phyloP scores from a whole-genome alignment of 2,888 invertebrate species.

The Dicranocentrus wangi region DNA sequence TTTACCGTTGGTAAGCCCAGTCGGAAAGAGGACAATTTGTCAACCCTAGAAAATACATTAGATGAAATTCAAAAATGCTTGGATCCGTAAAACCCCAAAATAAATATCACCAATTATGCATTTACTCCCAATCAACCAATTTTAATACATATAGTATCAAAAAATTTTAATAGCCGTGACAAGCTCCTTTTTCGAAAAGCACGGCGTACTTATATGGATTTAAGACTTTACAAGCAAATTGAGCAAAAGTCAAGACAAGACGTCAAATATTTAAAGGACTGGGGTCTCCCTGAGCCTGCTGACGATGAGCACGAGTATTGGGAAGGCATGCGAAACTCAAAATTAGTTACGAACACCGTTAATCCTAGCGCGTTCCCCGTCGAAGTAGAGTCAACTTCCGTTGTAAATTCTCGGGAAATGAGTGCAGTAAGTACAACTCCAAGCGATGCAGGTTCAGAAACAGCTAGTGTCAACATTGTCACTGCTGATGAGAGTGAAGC shows the following conservation, averaged over 20 bases:
- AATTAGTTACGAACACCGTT: slow-evolving; percentile 27
- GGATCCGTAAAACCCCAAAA: slow-evolving; percentile 25
- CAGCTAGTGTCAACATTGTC: too few relatives aligned
- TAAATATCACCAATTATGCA: neutral
- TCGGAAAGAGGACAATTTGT: slow-evolving; percentile 51
- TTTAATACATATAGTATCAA: too few relatives aligned
- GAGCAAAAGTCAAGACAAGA: slow-evolving; percentile 53
- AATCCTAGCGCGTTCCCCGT: neutral
- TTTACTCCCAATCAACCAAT: too few relatives aligned
- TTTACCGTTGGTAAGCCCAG: slow-evolving; percentile 37
- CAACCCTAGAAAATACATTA: slow-evolving; percentile 48
- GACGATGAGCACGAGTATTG: slow-evolving; percentile 45
- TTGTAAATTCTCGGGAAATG: neutral
- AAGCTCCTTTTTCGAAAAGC: slow-evolving; percentile 52
- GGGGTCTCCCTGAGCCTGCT: slow-evolving; percentile 56
- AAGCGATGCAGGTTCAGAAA: too few relatives aligned
- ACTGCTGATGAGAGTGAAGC: too few relatives aligned
- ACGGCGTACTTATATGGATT: slow-evolving; percentile 51
- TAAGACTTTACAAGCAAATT: slow-evolving; percentile 47
- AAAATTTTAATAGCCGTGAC: slow-evolving; percentile 23
- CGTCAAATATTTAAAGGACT: slow-evolving; percentile 23
- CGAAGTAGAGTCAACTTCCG: neutral
- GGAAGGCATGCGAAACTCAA: slow-evolving; percentile 37
- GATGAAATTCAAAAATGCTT: slow-evolving; percentile 59
- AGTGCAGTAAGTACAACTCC: neutral